phyloP scores from a whole-genome alignment of 1,140 invertebrate species.

The Zaprionus davidi region DNA sequence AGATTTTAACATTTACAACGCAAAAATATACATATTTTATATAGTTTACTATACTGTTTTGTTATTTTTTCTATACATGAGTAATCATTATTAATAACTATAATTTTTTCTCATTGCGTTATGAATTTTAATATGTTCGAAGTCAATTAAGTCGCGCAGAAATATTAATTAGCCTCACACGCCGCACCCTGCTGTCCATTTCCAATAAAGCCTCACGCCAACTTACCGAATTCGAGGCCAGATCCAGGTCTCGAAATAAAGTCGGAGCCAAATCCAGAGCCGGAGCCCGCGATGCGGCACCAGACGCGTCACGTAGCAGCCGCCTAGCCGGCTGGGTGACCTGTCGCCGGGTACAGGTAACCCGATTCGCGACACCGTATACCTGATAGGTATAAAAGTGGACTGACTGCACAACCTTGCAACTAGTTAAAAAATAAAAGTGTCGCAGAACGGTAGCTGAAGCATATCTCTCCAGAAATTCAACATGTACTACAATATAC shows the following conservation, averaged over 20 bases:
- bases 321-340: conserved; percentile 13
- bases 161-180: conserved; percentile 46
- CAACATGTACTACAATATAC: conserved; percentile 33
- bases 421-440: conserved; percentile 67
- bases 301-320: conserved; percentile 3
- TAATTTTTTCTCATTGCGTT: no score
- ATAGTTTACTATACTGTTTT: neutral
- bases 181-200: conserved; percentile 23
- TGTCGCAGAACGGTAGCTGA: conserved; percentile 45
- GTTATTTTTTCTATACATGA: neutral
- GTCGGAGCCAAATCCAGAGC: conserved; percentile 1
- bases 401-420: conserved; percentile 21
- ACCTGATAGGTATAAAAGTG: conserved; percentile 69
- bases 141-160: conserved; percentile 33
- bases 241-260: neutral
- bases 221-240: neutral
- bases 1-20: no score
- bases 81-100: neutral
- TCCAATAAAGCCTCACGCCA: conserved; percentile 65
- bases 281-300: neutral
- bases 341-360: conserved; percentile 53
- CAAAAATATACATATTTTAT: no score
- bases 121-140: neutral
- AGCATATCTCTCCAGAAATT: conserved; percentile 39
- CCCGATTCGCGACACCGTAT: conserved; percentile 35